Percentiles rank a stretch among this genome's conserved stretches.
phyloP scores from a whole-genome alignment of 1,140 invertebrate species.

The Musca domestica region DNA sequence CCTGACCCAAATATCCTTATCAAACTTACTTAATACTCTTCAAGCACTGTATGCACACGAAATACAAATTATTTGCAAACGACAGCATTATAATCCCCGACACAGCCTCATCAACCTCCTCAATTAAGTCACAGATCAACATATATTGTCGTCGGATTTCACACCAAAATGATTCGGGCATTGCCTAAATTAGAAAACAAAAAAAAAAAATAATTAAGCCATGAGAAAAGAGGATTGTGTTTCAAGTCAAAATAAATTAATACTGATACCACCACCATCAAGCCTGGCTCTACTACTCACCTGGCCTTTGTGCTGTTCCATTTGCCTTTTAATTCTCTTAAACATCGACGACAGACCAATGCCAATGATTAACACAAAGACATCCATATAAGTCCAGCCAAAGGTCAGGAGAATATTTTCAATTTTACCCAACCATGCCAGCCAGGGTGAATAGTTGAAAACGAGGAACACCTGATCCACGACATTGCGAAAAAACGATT shows the following conservation, averaged over 20 bases:
- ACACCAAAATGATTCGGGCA: conserved; percentile 42
- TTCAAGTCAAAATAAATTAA: neutral
- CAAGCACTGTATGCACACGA: conserved; percentile 47
- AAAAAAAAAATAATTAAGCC: neutral
- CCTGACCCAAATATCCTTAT: no score
- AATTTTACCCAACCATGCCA: conserved; percentile 41
- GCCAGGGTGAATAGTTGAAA: conserved; percentile 40
- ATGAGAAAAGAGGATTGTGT: no score
- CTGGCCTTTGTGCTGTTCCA: conserved; percentile 26
- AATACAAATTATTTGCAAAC: conserved; percentile 51
- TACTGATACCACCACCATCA: no score
- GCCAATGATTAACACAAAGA: conserved; percentile 45
- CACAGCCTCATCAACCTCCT: conserved; percentile 41
- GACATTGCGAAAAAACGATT: conserved; percentile 35
- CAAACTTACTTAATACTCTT: conserved; percentile 48
- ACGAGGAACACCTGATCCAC: conserved; percentile 38
- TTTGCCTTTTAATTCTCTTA: conserved; percentile 26
- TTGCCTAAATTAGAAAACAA: conserved; percentile 24
- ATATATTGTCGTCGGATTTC: conserved; percentile 37
- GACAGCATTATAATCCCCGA: conserved; percentile 44
- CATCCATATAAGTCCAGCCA: conserved; percentile 48
- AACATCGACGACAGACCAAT: conserved; percentile 40
- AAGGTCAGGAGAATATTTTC: conserved; percentile 45
- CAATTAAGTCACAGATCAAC: conserved; percentile 40
- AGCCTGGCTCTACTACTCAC: no score